These are phyloP conservation scores for Myotis planiceps DNA, from an alignment of 2,797 vertebrate genomes.

Conservation along the genomic window DNA sequence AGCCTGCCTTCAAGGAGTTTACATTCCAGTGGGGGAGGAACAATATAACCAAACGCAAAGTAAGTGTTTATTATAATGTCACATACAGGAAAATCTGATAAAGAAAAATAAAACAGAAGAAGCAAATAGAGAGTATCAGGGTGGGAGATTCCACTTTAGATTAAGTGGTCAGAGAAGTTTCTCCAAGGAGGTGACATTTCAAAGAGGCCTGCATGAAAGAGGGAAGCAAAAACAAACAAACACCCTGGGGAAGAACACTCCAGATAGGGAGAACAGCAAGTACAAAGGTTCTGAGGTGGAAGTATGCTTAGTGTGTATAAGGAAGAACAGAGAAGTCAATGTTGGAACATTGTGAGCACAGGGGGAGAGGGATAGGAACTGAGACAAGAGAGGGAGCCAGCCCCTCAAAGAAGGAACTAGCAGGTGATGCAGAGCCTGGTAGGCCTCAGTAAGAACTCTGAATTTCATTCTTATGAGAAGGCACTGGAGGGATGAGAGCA, in stretches of 20 bases:
- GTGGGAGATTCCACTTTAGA: neutral
- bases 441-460: neutral
- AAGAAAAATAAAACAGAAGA: constrained; percentile 6
- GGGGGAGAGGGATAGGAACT: neutral
- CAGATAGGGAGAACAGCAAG: neutral
- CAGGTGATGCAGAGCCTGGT: neutral
- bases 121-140: neutral
- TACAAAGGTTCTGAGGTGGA: neutral
- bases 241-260: neutral
- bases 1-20: neutral
- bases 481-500: neutral
- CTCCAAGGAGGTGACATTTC: neutral
- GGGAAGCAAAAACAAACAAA: neutral
- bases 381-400: neutral
- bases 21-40: neutral
- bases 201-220: neutral
- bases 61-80: neutral
- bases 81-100: neutral
- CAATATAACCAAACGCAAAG: neutral
- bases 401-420: neutral
- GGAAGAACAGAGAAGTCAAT: neutral
- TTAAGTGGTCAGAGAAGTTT: neutral
- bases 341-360: neutral
- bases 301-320: neutral
- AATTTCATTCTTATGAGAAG: neutral